Percentiles rank a stretch among this genome's conserved stretches.
These are phyloP conservation scores for Smithornis capensis DNA, from an alignment of 2,113 vertebrate genomes.

Conservation along the genomic window DNA sequence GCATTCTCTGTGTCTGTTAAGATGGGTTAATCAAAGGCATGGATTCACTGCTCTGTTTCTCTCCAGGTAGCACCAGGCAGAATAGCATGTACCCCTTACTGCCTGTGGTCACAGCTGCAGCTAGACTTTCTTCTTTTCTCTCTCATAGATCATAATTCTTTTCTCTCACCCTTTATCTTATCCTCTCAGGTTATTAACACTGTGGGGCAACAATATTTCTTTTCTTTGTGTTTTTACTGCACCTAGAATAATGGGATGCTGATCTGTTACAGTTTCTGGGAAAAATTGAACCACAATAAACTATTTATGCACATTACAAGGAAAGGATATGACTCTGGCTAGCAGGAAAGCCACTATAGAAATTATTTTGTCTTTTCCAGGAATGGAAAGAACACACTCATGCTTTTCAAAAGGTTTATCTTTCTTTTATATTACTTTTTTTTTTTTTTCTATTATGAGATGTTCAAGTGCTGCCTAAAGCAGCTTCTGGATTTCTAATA, in stretches of 20 bases:
- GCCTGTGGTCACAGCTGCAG: background rate
- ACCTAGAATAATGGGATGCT: background rate
- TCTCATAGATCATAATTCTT: background rate
- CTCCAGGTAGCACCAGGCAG: background rate
- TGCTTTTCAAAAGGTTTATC: background rate
- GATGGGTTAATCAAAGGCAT: background rate
- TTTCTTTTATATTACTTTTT: background rate
- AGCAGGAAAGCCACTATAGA: background rate
- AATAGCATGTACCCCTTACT: background rate
- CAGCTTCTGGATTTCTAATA: background rate
- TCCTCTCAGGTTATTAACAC: background rate
- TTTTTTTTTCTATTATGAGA: background rate
- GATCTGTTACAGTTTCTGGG: background rate
- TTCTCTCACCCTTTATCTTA: background rate
- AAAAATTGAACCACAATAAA: background rate
- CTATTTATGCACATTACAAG: background rate
- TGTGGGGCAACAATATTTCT: background rate
- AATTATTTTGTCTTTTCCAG: background rate
- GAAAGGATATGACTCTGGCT: background rate
- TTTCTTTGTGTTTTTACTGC: background rate
- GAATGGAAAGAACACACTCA: background rate
- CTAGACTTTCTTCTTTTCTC: background rate
- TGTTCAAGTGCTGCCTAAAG: background rate
- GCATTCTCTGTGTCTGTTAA: background rate
- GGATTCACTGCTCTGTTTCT: background rate